Base-by-base conservation (phyloP, 2,113 vertebrate genomes). In the Mus pahari region DNA sequence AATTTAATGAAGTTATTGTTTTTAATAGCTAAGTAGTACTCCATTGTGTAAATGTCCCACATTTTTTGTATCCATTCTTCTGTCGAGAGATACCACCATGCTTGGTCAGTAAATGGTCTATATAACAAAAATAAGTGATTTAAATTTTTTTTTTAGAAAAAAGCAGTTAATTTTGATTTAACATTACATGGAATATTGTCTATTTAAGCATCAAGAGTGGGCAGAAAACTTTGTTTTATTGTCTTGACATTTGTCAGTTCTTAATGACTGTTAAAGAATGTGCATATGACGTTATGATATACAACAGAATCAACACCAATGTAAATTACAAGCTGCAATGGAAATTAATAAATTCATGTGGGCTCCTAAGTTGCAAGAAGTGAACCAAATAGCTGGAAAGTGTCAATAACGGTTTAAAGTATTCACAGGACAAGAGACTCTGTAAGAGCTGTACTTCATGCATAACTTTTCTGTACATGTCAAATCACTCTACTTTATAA, bases 151-250 rank as follows among this genome's bases (percentile, higher is more conserved):
- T 14, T 1, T 89, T 75, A 88, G 91, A 95, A 74, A 28, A 73
- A 90, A 90, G 12, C 87, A n/a, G 31, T 94, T 88, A 83, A 78
- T 93, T 94, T 42, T 95, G 58, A 75, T 83, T 97, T 88, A 86
- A 36, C 58, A 45, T 26, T 95, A 73, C 16, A 60, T 96, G 78
- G 19, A 82, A 66, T 95, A 88, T 89, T 96, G 55, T 62, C 36
- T 73, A 16, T 77, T 96, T 19, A 96, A 3, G 81, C 39, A 55
- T 81, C 70, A 95, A 90, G 48, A 83, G 62, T 82, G 78, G 9
- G n/a, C 77, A 94, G 55, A 92, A 55, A 90, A 64, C 70, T 91
- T 82, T 90, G 16, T 70, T 17, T 84, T 70, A 70, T 45, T 45
- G 17, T 75, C 82, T 84, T 94, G 9, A 88, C 33, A 20, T 71